These are phyloP conservation scores for Aphelinus certus DNA, from an alignment of 1,140 invertebrate species.

Conservation along the genomic window DNA sequence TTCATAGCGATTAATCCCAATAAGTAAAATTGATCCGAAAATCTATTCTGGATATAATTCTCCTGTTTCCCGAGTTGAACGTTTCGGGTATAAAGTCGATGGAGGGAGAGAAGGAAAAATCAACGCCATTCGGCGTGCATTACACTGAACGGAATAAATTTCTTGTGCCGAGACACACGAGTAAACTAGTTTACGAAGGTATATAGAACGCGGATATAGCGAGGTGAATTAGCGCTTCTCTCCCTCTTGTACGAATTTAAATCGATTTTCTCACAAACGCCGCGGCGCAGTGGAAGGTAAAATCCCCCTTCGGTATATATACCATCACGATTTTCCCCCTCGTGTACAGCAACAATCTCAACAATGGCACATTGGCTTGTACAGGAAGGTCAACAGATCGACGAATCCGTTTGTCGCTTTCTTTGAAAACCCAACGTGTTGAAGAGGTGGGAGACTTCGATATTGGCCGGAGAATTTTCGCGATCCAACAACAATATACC, in stretches of 20 bases:
- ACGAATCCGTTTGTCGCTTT: conserved; percentile 1
- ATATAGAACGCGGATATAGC: neutral
- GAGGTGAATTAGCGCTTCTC: conserved; percentile 9
- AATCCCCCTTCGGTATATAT: neutral
- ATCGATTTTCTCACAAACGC: neutral
- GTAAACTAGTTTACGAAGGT: too few species aligned
- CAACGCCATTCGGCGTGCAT: too few species aligned
- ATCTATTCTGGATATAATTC: too few species aligned
- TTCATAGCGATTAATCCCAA: too few species aligned
- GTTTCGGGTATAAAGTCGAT: too few species aligned
- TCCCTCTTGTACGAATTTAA: neutral
- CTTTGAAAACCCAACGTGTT: conserved; percentile 4
- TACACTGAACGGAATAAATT: too few species aligned
- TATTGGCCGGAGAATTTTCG: conserved; percentile 25
- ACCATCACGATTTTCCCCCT: conserved; percentile 18
- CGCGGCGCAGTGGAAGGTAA: neutral
- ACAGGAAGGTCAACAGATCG: conserved; percentile 25
- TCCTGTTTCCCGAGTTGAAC: too few species aligned
- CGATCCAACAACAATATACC: conserved; percentile 1
- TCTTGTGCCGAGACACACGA: too few species aligned
- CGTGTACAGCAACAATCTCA: neutral
- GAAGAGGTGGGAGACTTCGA: conserved; percentile 20
- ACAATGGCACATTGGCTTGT: neutral
- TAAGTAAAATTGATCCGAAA: too few species aligned
- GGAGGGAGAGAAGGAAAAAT: too few species aligned